phyloP scores from a whole-genome alignment of 2,113 vertebrate species.

The Cebidichthys violaceus region DNA sequence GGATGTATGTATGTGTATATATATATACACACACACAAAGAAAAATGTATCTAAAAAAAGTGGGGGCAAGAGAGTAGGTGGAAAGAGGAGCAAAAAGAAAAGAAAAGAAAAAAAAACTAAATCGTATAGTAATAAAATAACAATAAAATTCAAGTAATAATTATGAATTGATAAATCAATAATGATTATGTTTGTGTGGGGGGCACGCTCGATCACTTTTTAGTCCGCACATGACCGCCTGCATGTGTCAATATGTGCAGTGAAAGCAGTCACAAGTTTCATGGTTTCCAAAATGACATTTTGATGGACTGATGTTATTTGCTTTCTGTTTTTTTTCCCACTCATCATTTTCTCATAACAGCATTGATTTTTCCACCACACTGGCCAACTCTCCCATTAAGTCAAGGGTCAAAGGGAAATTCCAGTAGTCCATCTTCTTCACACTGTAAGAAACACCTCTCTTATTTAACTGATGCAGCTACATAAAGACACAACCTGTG shows the following conservation, averaged over 20 bases:
- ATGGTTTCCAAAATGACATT: slow-evolving; percentile 60
- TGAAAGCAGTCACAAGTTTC: slow-evolving; percentile 45
- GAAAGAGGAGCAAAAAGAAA: too few species aligned
- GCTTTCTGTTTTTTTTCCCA: slow-evolving; percentile 53
- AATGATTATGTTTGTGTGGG: too few species aligned
- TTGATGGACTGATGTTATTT: slow-evolving; percentile 74
- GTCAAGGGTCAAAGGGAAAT: slow-evolving; percentile 57
- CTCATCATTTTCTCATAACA: slow-evolving; percentile 63
- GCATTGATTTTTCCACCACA: slow-evolving; percentile 61
- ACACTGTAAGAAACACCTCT: background rate
- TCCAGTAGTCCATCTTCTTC: slow-evolving; percentile 5
- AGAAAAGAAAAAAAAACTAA: too few species aligned
- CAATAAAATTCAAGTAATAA: too few species aligned
- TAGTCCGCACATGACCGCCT: slow-evolving; percentile 41
- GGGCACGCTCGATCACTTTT: slow-evolving; percentile 55
- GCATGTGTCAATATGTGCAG: slow-evolving; percentile 57
- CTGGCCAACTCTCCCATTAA: slow-evolving; percentile 2
- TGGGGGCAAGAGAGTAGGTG: too few species aligned
- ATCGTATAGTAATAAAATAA: too few species aligned
- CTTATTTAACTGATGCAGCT: background rate
- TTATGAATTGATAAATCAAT: too few species aligned
- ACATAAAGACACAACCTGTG: slow-evolving; percentile 2
- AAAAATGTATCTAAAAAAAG: too few species aligned
- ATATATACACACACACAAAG: too few species aligned
- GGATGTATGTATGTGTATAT: too few species aligned